Percentiles rank a stretch among this genome's conserved stretches.
phyloP scores from a whole-genome alignment of 2,113 vertebrate genomes.

The Lophura nycthemera region DNA sequence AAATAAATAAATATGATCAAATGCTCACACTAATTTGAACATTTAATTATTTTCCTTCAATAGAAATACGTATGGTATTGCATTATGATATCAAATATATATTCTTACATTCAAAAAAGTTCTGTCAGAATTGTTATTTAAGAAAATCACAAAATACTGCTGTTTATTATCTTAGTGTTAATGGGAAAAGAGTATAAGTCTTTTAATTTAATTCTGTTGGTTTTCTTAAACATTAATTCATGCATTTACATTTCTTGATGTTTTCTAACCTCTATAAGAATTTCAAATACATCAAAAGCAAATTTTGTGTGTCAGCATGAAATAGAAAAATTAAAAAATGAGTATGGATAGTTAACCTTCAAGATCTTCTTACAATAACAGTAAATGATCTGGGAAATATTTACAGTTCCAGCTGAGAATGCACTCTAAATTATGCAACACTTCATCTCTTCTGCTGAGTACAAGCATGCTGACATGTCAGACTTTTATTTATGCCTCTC shows the following conservation, averaged over 20 bases:
- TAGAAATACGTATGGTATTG: not conserved
- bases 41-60: not conserved
- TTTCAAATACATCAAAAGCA: not conserved
- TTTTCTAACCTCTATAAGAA: not conserved
- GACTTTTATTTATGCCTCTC: not conserved
- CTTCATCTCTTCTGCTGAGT: not conserved
- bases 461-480: not conserved
- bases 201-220: not conserved
- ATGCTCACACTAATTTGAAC: not conserved
- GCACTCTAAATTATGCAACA: not conserved
- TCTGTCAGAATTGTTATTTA: not conserved
- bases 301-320: not conserved
- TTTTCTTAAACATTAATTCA: not conserved
- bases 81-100: fast-evolving
- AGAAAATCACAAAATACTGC: not conserved
- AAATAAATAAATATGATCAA: not conserved
- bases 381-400: not conserved
- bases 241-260: not conserved
- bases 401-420: not conserved
- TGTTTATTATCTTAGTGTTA: not conserved
- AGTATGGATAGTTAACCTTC: not conserved
- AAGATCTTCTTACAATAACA: not conserved
- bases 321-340: not conserved
- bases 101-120: not conserved
- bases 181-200: too few relatives aligned